Evolutionary conservation across 2,888 invertebrate species (phyloP), one percentile per base, ranked within the genome.

Genomic region (Tortrix viridana): DNA sequence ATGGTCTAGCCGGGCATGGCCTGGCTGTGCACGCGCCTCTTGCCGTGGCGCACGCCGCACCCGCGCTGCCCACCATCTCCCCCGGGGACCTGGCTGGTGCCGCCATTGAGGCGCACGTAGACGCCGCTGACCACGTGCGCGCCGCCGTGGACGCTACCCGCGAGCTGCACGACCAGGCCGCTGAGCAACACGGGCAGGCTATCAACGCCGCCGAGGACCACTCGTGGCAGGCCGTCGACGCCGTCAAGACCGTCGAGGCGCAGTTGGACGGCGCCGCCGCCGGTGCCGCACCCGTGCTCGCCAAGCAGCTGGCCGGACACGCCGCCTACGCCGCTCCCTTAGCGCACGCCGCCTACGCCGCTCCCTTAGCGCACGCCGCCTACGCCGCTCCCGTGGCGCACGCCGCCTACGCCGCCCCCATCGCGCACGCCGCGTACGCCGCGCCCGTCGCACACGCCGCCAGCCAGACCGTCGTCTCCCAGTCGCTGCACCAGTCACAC

Each of bases 151-250:
- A 91, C 69, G 86, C 90, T 65, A 79, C 77, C 79, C 88, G 89
- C 64, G 90, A 88, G 77, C 75, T 74, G 67, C 89, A 90, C 77
- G 90, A 92, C 86, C 90, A 92, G 73, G 88, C 89, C 67, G 73
- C 88, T 69, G 92, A 92, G 68, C 72, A 86, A 74, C 89, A 89
- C 55, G 91, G 89, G 60, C 88, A 81, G 70, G 90, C 89, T 68
- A 75, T 89, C 76, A 91, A 92, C 84, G 89, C 91, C 71, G 92
- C 90, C 60, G 89, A 86, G 67, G 89, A 89, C 76, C 86, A 91
- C 82, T 87, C 88, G 19, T 92, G 92, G 89, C 89, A 89, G 70
- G 86, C 88, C 43, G 82, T 90, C 41, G 91, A 91, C 68, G 89
- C 92, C 67, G 90, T 79, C 62, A 85, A 89, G 81, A 91, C 91